Evolutionary conservation across 2,888 invertebrate species (phyloP).

Genomic region (Ceratothoa steindachneri): DNA sequence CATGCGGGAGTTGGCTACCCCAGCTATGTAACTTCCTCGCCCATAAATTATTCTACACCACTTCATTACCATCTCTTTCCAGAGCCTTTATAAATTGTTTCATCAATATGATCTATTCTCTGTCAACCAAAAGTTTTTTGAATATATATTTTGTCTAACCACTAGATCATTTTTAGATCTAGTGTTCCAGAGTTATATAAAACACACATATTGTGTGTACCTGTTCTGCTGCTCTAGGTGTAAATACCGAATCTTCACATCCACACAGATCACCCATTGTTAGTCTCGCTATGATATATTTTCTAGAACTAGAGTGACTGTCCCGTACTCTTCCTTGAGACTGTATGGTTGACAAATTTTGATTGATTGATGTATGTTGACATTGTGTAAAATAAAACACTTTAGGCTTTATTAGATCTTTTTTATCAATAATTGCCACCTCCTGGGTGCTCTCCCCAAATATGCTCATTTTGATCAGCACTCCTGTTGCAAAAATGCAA

Average conservation of each 20-base stretch:
- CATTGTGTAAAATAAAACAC: neutral
- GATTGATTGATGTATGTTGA: neutral
- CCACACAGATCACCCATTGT: neutral
- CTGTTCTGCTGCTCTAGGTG: neutral
- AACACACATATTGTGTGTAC: neutral
- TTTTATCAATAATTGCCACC: neutral
- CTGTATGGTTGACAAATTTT: neutral
- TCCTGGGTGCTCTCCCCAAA: neutral
- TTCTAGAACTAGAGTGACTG: neutral
- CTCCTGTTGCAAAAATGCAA: neutral
- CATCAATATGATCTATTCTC: neutral
- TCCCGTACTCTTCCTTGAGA: neutral
- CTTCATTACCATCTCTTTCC: neutral
- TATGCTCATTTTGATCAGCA: neutral
- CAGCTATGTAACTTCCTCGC: no score
- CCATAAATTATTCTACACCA: neutral
- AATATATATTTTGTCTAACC: neutral
- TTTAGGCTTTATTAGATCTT: neutral
- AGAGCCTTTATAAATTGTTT: neutral
- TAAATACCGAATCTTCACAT: neutral
- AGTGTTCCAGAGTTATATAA: neutral
- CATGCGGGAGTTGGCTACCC: neutral
- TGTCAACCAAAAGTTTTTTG: neutral
- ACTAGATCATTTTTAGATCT: neutral
- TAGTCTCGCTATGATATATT: neutral